phyloP scores from a whole-genome alignment of 2,113 vertebrate species.

The Boulengeromyrus knoepffleri region DNA sequence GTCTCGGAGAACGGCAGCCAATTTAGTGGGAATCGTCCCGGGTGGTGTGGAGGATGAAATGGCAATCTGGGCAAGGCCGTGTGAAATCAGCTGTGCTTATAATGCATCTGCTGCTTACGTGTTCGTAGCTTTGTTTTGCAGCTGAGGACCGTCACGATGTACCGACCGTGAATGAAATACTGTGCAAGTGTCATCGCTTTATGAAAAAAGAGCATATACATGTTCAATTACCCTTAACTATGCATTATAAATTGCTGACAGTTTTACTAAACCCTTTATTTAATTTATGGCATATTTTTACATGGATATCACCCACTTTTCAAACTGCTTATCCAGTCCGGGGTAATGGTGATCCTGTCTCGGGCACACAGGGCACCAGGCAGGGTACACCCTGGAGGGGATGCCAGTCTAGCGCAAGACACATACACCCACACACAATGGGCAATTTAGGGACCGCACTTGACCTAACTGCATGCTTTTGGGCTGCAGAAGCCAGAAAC shows the following conservation, averaged over 20 bases:
- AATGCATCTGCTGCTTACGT: background rate
- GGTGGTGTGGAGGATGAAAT: background rate
- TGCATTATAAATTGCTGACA: background rate
- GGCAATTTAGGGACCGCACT: background rate
- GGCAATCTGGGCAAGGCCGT: background rate
- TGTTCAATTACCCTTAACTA: background rate
- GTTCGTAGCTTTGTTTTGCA: background rate
- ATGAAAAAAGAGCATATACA: background rate
- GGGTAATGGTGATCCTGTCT: background rate
- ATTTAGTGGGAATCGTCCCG: background rate
- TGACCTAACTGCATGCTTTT: background rate
- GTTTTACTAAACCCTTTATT: background rate
- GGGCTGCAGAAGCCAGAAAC: background rate
- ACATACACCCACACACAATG: background rate
- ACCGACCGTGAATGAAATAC: background rate
- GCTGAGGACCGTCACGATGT: background rate
- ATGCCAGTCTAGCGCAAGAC: background rate
- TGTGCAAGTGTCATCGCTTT: background rate
- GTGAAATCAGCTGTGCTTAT: background rate
- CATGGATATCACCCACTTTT: background rate
- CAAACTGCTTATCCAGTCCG: background rate
- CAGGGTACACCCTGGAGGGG: background rate
- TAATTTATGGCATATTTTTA: slow-evolving; percentile 1
- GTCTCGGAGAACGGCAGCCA: background rate
- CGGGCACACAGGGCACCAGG: background rate